Evolutionary conservation across 2,888 invertebrate genomes (phyloP), one percentile per base, ranked within the genome.

Genomic region (Podabrus alpinus): DNA sequence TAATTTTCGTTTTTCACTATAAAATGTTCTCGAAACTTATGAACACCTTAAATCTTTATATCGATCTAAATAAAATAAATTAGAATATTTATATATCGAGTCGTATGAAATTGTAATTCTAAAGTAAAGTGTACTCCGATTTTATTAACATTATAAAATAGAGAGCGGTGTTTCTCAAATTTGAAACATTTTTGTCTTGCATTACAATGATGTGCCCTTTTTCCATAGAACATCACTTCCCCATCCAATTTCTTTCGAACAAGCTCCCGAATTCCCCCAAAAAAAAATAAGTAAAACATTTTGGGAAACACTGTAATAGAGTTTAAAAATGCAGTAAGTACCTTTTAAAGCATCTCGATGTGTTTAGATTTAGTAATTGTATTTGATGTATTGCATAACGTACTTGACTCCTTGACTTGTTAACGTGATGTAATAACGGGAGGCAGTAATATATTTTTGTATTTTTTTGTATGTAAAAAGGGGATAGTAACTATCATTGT

Each of bases 371-470:
- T 29, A 64, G 15, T 21, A 72, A 16, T 72, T 68, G 67, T 67
- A 62, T 61, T 71, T 70, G 68, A 71, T 74, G 74, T 71, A 69
- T 72, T 75, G 72, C 75, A 75, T 75, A 75, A 75, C 75, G 59
- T 72, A 75, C 25, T 71, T 72, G 70, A 75, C 75, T 75, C 75
- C 72, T 75, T 70, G 75, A 72, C 75, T 69, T 72, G 75, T 75
- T 75, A 72, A 69, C 72, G 72, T 75, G 72, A 75, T 75, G 75
- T 75, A 75, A 72, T 75, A 76, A 76, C 70, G 72, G 81, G 80
- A 83, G 83, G 82, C 82, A 82, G 83, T 83, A 81, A 85, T 85
- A 85, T 86, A 86, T 86, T 86, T 86, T 86, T 86, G 83, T 86
- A 85, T 83, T 83, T 85, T 76, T 85, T 86, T 85, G 85, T 86